Base-by-base conservation (phyloP, 2,888 invertebrate species). In the Cactoblastis cactorum region DNA sequence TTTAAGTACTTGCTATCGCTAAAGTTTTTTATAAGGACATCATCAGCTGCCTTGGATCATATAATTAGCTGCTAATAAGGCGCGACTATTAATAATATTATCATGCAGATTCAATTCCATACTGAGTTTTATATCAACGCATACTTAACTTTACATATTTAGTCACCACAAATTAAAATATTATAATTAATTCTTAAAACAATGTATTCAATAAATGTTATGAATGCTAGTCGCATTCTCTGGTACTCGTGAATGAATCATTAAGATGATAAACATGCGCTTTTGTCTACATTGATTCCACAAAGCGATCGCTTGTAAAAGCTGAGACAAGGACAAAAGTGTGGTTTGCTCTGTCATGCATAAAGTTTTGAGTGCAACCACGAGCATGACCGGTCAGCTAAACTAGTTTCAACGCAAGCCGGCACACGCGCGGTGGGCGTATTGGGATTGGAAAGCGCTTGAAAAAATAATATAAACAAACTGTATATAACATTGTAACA, bases 331-430 rank as follows among this genome's bases (percentile, higher is more conserved):
- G 48, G 52, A 52, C 43, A 52, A 50, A 45, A 18, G 48, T 41
- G 50, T 49, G 38, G 46, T 24, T 52, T 50, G 51, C 53, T 61
- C 57, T 58, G 66, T 55, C 56, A 54, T 35, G 62, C 67, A 58
- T 55, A 54, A 54, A 51, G 51, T 59, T 59, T 59, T 55, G 67
- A 66, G 65, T 68, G 67, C 62, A 57, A 58, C 62, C 62, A 57
- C 57, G 61, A 59, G 65, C 62, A 43, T 43, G 63, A 55, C 62
- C 61, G 58, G 63, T 63, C 66, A 54, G 51, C 59, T 49, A 65
- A 69, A 74, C 75, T 68, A 70, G 74, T 71, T 69, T 61, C 58
- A n/a, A 55, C 61, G 65, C 62, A 63, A 63, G 65, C 67, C 62
- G 62, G 64, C 67, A 59, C 62, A 57, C 56, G 54, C 55, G 61